These are phyloP conservation scores for Mythimna loreyi DNA, from an alignment of 2,888 invertebrate species.

Conservation along the genomic window DNA sequence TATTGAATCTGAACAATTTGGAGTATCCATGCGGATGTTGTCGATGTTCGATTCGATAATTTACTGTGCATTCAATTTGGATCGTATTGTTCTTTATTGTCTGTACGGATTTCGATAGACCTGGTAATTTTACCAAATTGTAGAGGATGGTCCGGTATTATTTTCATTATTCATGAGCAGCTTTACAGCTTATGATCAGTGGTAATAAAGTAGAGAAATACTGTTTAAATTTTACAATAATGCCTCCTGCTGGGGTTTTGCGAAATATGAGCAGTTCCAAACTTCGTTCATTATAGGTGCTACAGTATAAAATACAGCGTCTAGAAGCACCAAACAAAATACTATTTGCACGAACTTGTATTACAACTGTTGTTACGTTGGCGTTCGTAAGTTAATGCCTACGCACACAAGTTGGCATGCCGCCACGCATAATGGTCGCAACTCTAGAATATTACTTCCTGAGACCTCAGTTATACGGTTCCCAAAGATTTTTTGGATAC, in stretches of 20 bases:
- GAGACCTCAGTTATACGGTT: conserved; percentile 53
- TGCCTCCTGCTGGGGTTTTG: conserved; percentile 9
- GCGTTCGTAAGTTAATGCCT: conserved; percentile 55
- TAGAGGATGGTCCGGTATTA: conserved; percentile 5
- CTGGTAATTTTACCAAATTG: conserved; percentile 23
- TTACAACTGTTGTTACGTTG: conserved; percentile 59
- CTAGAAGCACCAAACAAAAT: conserved; percentile 42
- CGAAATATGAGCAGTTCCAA: conserved; percentile 27
- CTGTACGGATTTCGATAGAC: conserved; percentile 27
- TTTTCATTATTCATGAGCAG: conserved; percentile 37
- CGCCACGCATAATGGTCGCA: conserved; percentile 79
- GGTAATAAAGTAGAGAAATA: conserved; percentile 33
- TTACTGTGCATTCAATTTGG: conserved; percentile 47
- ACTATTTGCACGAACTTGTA: conserved; percentile 47
- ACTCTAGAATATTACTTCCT: conserved; percentile 79
- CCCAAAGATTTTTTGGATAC: conserved; percentile 53
- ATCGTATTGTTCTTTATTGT: conserved; percentile 50
- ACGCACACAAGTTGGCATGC: conserved; percentile 72
- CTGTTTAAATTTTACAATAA: conserved; percentile 33
- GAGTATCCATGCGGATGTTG: conserved; percentile 44
- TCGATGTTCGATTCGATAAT: conserved; percentile 53
- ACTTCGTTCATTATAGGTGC: conserved; percentile 24
- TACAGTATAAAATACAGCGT: conserved; percentile 41
- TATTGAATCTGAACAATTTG: conserved; percentile 54
- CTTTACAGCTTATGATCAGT: conserved; percentile 27